A percentile compares a stretch with the other conserved stretches of the same genome.
Conservation (phyloP, 2,113 vertebrate species). For the Plestiodon gilberti region DNA sequence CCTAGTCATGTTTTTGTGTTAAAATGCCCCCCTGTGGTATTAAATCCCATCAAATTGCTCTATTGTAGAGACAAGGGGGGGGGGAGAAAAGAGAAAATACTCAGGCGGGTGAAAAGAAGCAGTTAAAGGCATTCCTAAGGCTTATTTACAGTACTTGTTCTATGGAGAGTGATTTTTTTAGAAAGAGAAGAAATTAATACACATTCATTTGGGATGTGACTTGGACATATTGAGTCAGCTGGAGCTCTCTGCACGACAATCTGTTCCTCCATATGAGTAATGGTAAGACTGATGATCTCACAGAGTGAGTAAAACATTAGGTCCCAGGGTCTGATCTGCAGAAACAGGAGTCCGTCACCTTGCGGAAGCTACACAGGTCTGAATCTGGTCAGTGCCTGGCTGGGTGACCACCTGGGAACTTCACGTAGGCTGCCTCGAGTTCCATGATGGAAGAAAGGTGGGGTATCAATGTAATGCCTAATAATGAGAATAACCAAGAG, state of each 20-base stretch:
- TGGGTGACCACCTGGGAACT: too few species aligned
- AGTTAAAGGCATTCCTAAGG: slow-evolving; percentile 34
- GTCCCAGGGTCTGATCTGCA: not conserved
- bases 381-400: too few species aligned
- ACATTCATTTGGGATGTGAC: slow-evolving; percentile 1
- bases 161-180: not conserved
- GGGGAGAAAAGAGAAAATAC: not conserved
- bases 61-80: slow-evolving; percentile 13
- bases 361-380: too few species aligned
- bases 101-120: slow-evolving; percentile 14
- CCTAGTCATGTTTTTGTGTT: slow-evolving; percentile 55
- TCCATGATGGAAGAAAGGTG: too few species aligned
- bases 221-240: slow-evolving; percentile 10
- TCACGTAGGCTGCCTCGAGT: too few species aligned
- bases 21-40: slow-evolving; percentile 49
- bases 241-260: not conserved
- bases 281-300: not conserved
- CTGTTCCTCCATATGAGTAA: not conserved
- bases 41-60: slow-evolving; percentile 41
- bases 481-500: too few species aligned
- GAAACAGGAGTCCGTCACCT: too few species aligned
- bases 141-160: slow-evolving; percentile 29
- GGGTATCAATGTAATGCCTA: too few species aligned
- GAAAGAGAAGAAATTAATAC: slow-evolving; percentile 24
- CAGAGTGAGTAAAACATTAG: not conserved